These are phyloP conservation scores for Homarus gammarus DNA, from an alignment of 2,888 invertebrate species.

Conservation along the genomic window DNA sequence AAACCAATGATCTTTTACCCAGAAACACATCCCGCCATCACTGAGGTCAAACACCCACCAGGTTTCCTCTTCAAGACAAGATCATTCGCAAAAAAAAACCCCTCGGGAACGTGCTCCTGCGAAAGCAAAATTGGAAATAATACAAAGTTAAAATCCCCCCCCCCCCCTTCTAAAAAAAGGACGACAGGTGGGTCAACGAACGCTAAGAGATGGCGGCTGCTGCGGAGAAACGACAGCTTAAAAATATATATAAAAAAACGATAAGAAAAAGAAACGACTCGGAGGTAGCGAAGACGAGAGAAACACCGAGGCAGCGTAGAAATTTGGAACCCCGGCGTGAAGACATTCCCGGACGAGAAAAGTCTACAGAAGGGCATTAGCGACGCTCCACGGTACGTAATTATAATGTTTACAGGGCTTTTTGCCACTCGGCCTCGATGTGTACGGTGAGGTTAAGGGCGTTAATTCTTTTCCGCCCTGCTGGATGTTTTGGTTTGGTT, in stretches of 20 bases:
- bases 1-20: not conserved
- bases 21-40: conserved; percentile 9
- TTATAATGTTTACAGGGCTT: not conserved
- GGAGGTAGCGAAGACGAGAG: too few species aligned
- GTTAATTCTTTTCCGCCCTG: too few species aligned
- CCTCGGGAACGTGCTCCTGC: not conserved
- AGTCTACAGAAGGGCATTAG: conserved; percentile 36
- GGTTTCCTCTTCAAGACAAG: too few species aligned
- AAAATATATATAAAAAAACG: not conserved
- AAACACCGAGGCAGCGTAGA: not conserved
- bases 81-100: not conserved
- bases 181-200: conserved; percentile 10
- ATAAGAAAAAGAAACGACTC: not conserved
- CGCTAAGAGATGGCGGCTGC: not conserved
- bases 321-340: not conserved
- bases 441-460: too few species aligned
- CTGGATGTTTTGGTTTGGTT: too few species aligned
- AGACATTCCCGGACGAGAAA: conserved; percentile 13
- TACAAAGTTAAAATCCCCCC: not conserved
- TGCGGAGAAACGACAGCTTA: not conserved
- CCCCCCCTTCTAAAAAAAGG: too few species aligned
- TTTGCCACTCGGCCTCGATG: too few species aligned
- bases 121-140: not conserved
- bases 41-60: not conserved
- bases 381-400: conserved; percentile 1